Conservation (phyloP, 2,113 vertebrate genomes). For the Microcebus tavaratra region DNA sequence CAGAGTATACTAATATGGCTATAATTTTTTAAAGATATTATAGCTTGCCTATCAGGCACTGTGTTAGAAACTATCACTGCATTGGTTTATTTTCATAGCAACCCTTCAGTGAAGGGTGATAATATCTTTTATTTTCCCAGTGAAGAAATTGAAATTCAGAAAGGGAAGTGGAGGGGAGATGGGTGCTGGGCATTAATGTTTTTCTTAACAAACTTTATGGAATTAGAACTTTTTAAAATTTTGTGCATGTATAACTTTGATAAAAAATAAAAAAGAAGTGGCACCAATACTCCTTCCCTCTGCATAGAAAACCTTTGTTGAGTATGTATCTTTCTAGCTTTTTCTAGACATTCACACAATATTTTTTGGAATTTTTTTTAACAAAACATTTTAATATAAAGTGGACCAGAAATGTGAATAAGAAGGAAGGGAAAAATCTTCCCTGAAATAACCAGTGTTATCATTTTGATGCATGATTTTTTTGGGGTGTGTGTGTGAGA, state of each 20-base stretch:
- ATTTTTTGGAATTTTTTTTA: background rate
- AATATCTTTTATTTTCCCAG: background rate
- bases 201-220: background rate
- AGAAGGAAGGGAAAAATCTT: background rate
- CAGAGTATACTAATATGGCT: background rate
- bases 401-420: background rate
- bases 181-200: background rate
- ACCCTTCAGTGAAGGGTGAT: background rate
- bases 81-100: background rate
- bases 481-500: background rate
- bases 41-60: background rate
- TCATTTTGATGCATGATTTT: background rate
- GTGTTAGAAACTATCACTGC: background rate
- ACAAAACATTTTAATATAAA: background rate
- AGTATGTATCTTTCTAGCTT: background rate
- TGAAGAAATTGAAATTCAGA: background rate
- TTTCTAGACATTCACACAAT: background rate
- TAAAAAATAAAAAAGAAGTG: background rate
- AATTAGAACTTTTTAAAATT: background rate
- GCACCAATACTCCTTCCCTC: background rate
- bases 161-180: background rate
- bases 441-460: background rate
- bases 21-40: background rate
- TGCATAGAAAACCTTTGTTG: background rate
- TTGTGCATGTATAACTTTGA: background rate